Conservation (phyloP, 2,888 invertebrate genomes). For the Caenorhabditis becei region DNA sequence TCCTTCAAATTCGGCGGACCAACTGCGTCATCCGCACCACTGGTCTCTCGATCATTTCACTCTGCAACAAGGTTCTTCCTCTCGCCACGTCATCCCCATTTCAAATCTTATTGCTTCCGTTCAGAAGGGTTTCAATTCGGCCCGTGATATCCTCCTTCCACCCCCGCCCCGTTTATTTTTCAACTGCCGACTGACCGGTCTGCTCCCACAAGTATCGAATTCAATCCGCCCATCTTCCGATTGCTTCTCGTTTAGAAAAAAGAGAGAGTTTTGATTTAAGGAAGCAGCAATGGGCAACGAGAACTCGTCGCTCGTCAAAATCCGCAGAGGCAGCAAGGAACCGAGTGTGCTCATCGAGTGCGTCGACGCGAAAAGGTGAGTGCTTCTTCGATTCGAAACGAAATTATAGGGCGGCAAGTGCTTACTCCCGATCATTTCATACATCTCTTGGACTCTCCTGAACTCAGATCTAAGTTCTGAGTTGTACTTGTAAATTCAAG, state of each 20-base stretch:
- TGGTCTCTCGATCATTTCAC: too few relatives aligned
- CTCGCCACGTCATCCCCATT: constrained; percentile 8
- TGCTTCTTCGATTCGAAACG: neutral
- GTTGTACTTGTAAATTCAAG: too few relatives aligned
- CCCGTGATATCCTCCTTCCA: neutral
- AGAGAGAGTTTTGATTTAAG: neutral
- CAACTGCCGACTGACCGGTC: neutral
- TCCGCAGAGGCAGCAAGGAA: constrained; percentile 64
- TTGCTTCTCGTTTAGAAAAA: constrained; percentile 3
- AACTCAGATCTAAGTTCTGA: too few relatives aligned
- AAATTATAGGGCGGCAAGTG: too few relatives aligned
- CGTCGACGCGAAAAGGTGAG: constrained; percentile 55
- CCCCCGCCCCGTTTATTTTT: constrained; percentile 3
- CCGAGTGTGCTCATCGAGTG: constrained; percentile 63
- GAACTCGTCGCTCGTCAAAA: constrained; percentile 67
- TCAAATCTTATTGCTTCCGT: neutral
- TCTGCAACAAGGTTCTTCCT: neutral
- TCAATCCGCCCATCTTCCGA: constrained; percentile 15
- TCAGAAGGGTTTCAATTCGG: constrained; percentile 6
- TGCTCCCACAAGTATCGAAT: constrained; percentile 37
- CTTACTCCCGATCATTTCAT: too few relatives aligned
- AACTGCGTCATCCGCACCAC: neutral
- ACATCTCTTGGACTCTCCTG: too few relatives aligned
- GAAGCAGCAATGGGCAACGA: constrained; percentile 69
- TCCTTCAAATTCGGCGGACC: neutral